These are phyloP conservation scores for Trematomus bernacchii DNA, from an alignment of 2,797 vertebrate genomes.

Conservation along the genomic window DNA sequence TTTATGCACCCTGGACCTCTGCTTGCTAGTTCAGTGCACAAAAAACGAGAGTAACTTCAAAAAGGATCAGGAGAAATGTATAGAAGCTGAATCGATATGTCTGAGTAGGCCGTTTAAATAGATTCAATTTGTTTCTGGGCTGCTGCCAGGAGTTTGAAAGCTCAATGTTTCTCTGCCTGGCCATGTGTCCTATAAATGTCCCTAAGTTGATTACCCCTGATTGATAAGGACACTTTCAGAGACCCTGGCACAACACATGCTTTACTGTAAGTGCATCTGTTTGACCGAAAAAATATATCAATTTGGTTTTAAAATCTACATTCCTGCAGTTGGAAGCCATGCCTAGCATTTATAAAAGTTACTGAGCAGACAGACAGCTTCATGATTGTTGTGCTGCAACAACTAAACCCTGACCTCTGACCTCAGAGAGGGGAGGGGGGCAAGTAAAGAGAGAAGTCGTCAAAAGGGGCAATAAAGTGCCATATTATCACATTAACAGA, in stretches of 20 bases:
- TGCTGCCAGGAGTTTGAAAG: slow-evolving; percentile 65
- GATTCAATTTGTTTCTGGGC: slow-evolving; percentile 64
- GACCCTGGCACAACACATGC: slow-evolving; percentile 44
- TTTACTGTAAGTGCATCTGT: slow-evolving; percentile 66
- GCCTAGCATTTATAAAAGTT: neutral
- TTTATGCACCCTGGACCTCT: slow-evolving; percentile 6
- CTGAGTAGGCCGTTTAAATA: slow-evolving; percentile 60
- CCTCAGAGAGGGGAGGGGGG: slow-evolving; percentile 1
- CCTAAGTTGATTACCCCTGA: slow-evolving; percentile 81
- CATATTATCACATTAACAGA: slow-evolving; percentile 33
- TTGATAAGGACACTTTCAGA: slow-evolving; percentile 70
- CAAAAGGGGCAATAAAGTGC: slow-evolving; percentile 22
- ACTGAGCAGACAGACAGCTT: slow-evolving; percentile 2
- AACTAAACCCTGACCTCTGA: slow-evolving; percentile 55
- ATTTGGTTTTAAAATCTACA: neutral
- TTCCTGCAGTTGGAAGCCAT: slow-evolving; percentile 13
- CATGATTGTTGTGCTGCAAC: slow-evolving; percentile 20
- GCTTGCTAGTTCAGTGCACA: slow-evolving; percentile 5
- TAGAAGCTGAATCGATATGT: slow-evolving; percentile 67
- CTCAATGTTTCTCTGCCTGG: slow-evolving; percentile 57
- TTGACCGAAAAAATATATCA: slow-evolving; percentile 20
- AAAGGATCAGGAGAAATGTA: slow-evolving; percentile 56
- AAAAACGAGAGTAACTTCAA: slow-evolving; percentile 48
- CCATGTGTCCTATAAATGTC: slow-evolving; percentile 78
- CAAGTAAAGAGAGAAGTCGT: slow-evolving; percentile 16